Conservation (phyloP, 2,113 vertebrate genomes). For the Urocynchramus pylzowi region DNA sequence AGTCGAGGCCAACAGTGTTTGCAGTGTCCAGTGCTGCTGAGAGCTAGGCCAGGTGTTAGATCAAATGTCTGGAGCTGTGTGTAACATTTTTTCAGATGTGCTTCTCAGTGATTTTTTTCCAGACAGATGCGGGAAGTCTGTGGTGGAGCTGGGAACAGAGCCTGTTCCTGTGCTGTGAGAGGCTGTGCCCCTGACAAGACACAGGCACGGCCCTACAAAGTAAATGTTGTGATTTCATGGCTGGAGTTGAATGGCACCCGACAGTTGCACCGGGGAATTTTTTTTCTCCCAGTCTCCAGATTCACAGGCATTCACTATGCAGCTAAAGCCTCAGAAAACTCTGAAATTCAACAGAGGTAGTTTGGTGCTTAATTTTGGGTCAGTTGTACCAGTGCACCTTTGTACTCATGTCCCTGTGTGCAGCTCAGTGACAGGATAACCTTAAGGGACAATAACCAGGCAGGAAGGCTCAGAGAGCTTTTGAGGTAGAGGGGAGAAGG, state of each 20-base stretch:
- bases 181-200: conserved; percentile 32
- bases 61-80: conserved; percentile 32
- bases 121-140: conserved; percentile 55
- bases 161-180: conserved; percentile 36
- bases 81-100: conserved; percentile 54
- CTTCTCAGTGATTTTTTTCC: conserved; percentile 27
- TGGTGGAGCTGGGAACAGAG: conserved; percentile 54
- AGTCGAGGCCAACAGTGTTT: conserved; percentile 12
- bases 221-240: conserved; percentile 47
- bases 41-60: conserved; percentile 55
- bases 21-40: conserved; percentile 18
- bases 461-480: not conserved
- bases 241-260: not conserved
- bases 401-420: not conserved
- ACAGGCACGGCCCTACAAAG: not conserved
- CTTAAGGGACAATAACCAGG: not conserved
- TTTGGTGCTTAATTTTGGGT: not conserved
- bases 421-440: not conserved
- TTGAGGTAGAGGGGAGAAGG: not conserved
- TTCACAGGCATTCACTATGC: not conserved
- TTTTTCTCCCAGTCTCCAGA: not conserved
- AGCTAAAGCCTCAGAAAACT: not conserved
- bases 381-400: not conserved
- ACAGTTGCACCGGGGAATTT: not conserved
- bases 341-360: not conserved